Percentiles rank a stretch among this genome's conserved stretches.
phyloP scores from a whole-genome alignment of 2,113 vertebrate species.

The Heliornis fulica region DNA sequence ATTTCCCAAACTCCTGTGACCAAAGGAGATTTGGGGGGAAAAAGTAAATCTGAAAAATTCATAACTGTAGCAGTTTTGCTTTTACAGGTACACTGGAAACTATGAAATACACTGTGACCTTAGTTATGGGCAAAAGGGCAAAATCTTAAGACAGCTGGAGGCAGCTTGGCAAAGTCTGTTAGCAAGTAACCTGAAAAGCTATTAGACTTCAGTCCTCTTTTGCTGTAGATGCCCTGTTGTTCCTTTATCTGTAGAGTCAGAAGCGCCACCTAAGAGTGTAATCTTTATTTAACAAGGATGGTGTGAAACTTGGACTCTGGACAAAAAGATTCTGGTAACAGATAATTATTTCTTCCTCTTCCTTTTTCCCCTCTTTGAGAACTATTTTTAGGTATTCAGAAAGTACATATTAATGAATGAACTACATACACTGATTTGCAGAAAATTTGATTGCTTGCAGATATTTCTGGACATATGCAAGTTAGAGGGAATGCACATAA shows the following conservation, averaged over 20 bases:
- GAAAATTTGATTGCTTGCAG: background rate
- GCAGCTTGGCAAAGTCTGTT: background rate
- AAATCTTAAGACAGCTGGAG: background rate
- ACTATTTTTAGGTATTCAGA: background rate
- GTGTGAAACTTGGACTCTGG: background rate
- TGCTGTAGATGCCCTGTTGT: background rate
- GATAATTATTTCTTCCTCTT: background rate
- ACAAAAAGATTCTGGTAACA: background rate
- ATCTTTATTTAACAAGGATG: background rate
- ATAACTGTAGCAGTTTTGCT: background rate
- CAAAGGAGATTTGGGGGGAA: background rate
- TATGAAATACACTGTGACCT: background rate
- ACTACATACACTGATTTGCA: background rate
- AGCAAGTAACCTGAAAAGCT: background rate
- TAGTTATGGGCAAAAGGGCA: background rate
- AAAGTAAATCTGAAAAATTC: background rate
- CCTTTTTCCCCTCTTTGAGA: background rate
- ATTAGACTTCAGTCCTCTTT: background rate
- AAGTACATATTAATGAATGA: background rate
- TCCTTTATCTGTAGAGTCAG: background rate
- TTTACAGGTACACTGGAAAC: background rate
- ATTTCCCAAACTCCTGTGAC: background rate
- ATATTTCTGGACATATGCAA: background rate
- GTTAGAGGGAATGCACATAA: background rate
- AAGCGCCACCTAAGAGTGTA: background rate